A percentile compares a stretch with the other conserved stretches of the same genome.
Evolutionary conservation across 2,888 invertebrate species (phyloP).

Genomic region (Drosophila anomalata): DNA sequence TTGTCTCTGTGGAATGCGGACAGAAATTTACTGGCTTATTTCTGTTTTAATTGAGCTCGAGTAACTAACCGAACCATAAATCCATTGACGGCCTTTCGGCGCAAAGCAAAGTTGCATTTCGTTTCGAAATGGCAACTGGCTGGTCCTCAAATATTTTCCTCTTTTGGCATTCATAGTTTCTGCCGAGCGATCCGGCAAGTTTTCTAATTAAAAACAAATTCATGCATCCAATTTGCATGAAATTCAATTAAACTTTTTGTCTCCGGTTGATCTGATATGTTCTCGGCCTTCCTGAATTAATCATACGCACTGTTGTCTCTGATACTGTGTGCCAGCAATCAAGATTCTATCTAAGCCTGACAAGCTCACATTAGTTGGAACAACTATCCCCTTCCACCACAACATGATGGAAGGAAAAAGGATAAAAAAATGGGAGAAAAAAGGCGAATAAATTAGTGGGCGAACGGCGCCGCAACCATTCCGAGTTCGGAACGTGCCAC

Average conservation of each 20-base stretch:
- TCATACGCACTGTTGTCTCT: conserved; percentile 70
- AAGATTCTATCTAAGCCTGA: conserved; percentile 59
- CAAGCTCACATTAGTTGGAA: conserved; percentile 60
- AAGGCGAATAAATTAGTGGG: conserved; percentile 34
- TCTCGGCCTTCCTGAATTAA: conserved; percentile 43
- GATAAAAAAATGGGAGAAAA: background rate
- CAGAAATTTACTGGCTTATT: conserved; percentile 5
- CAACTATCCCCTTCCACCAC: background rate
- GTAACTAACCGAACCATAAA: conserved; percentile 23
- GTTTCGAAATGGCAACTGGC: conserved; percentile 16
- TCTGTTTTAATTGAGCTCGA: conserved; percentile 25
- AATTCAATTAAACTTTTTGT: conserved; percentile 76
- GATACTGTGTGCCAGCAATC: conserved; percentile 46
- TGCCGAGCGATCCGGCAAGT: conserved; percentile 16
- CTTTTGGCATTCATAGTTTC: conserved; percentile 25
- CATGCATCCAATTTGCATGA: conserved; percentile 63
- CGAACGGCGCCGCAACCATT: conserved; percentile 36
- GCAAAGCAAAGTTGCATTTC: background rate
- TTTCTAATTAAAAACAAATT: conserved; percentile 71
- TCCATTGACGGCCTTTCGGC: conserved; percentile 7
- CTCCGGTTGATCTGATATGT: conserved; percentile 13
- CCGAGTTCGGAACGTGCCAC: conserved; percentile 31
- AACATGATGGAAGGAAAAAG: conserved; percentile 9
- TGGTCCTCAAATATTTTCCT: conserved; percentile 16
- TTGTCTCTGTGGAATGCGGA: conserved; percentile 14